Percentiles rank a stretch among this genome's conserved stretches.
These are phyloP conservation scores for Miichthys miiuy DNA, from an alignment of 2,797 vertebrate genomes.

Conservation along the genomic window DNA sequence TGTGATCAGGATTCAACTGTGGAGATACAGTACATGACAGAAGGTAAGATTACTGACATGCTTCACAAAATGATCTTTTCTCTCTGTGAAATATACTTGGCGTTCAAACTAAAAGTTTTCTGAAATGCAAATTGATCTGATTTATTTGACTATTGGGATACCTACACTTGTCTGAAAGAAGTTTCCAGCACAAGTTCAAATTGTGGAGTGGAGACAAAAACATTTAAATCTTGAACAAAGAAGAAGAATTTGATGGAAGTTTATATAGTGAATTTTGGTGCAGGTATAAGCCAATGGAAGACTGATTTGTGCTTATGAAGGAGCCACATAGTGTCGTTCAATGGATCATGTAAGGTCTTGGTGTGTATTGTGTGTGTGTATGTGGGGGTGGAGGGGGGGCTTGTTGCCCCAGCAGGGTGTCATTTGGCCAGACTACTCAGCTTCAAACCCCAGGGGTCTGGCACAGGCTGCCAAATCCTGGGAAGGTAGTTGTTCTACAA, in stretches of 20 bases:
- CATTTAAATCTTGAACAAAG: no score
- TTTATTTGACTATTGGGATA: slow-evolving; percentile 2
- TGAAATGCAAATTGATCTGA: background rate
- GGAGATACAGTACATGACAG: slow-evolving; percentile 39
- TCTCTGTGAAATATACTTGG: slow-evolving; percentile 3
- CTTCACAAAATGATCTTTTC: slow-evolving; percentile 13
- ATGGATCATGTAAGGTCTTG: slow-evolving; percentile 33
- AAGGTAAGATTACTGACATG: slow-evolving; percentile 60
- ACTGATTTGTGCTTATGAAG: slow-evolving; percentile 12
- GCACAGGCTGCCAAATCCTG: slow-evolving; percentile 57
- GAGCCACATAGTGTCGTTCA: background rate
- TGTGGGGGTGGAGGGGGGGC: background rate
- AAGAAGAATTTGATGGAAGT: no score
- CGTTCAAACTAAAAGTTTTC: background rate
- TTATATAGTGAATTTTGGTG: slow-evolving; percentile 4
- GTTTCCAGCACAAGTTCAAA: no score
- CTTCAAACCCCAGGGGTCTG: slow-evolving; percentile 59
- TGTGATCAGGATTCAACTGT: slow-evolving; percentile 38
- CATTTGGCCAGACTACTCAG: slow-evolving; percentile 71
- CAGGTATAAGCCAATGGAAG: slow-evolving; percentile 8
- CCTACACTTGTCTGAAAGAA: background rate
- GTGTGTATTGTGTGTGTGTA: slow-evolving; percentile 12
- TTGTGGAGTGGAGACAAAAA: no score
- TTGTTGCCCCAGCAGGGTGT: slow-evolving; percentile 66
- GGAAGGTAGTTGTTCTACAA: slow-evolving; percentile 58